These are phyloP conservation scores for Albula goreensis DNA, from an alignment of 2,113 vertebrate species.

Conservation along the genomic window DNA sequence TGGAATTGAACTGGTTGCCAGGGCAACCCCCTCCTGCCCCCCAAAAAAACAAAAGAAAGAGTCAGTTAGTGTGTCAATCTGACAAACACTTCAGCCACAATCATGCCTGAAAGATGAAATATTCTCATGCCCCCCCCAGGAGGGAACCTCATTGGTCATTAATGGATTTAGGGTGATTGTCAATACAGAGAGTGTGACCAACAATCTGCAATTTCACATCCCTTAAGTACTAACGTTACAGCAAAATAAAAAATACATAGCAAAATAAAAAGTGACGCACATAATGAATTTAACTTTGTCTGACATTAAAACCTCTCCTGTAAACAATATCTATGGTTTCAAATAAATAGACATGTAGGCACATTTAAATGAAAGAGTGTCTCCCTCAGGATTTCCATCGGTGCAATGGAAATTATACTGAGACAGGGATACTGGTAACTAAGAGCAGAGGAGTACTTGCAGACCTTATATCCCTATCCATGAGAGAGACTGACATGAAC, in stretches of 20 bases:
- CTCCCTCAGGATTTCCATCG: too few species aligned
- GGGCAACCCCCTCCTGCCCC: conserved; percentile 44
- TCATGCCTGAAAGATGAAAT: background rate
- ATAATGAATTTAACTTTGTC: background rate
- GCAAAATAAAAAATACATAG: too few species aligned
- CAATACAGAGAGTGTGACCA: background rate
- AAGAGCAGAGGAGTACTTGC: too few species aligned
- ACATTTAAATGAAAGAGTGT: too few species aligned
- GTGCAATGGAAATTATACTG: background rate
- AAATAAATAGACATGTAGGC: too few species aligned
- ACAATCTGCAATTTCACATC: background rate
- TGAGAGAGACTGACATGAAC: background rate
- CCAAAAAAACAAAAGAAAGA: background rate
- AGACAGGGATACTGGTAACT: background rate
- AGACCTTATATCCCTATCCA: background rate
- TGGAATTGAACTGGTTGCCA: conserved; percentile 59
- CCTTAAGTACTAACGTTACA: background rate
- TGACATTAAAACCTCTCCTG: too few species aligned
- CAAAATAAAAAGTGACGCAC: background rate
- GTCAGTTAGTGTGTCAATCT: background rate
- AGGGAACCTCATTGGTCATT: background rate
- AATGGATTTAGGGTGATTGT: background rate
- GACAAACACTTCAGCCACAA: background rate
- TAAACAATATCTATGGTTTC: too few species aligned
- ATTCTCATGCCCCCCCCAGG: background rate